Base-by-base conservation (phyloP, 2,113 vertebrate species). In the Tenebrosternarchus preto region DNA sequence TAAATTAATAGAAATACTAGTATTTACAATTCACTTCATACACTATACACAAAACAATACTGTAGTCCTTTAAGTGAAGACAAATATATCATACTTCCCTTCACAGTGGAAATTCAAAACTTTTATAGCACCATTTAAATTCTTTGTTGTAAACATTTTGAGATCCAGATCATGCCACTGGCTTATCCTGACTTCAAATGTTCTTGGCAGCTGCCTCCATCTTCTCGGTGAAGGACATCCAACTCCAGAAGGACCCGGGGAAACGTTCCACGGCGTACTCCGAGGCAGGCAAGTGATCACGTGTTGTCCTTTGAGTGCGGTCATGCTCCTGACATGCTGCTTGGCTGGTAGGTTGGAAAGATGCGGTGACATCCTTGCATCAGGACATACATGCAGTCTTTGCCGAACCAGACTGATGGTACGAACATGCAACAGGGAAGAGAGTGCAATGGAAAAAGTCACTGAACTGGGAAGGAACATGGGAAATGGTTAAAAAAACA, bases 191-290 rank as follows among this genome's bases (percentile, higher is more conserved):
- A 75, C 36, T 1, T 25, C 29, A 50, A 22, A 55, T 70, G 43
- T 50, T 59, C 61, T 20, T 12, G 87, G 24, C 77, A 94, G 94
- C 93, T 66, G 84, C 92, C 5, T 94, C 94, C 67, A 91, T 94
- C 84, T 94, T 94, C 84, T 93, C 93, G 2, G 85, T 94, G 69
- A 94, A 93, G 88, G 92, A 90, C 36, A 91, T 94, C 63, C 92
- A 93, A 70, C 92, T 94, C 9, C 93, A 94, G 85, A 93, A 76
- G 85, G 94, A 94, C 79, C 94, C 92, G 16, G 94, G 94, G n/a
- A 93, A 93, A 87, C 92, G 92, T 80, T 90, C 92, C 3, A 87
- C 88, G 4, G 77, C 88, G 55, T 90, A 88, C 80, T 88, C 91
- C 46, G 93, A 94, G 56, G 87, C 92, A 87, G 89, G 93, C 94